Evolutionary conservation across 2,797 vertebrate genomes (phyloP).

Genomic region (Lutra lutra): DNA sequence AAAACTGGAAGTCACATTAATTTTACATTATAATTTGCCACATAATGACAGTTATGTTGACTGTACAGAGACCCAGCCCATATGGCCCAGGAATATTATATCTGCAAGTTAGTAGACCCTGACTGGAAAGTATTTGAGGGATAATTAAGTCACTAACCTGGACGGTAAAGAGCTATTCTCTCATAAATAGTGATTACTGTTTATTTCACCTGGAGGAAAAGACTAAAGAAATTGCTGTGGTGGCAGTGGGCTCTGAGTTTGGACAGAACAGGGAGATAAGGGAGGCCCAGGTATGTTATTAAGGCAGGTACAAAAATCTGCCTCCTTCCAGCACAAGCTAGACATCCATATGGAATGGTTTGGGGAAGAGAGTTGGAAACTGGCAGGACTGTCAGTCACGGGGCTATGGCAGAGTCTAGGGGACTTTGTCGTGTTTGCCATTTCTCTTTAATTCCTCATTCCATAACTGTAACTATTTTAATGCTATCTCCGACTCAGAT

Average conservation of each 20-base stretch:
- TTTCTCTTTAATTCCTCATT: not conserved
- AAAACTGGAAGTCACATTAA: conserved; percentile 46
- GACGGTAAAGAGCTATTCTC: not conserved
- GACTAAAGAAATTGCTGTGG: not conserved
- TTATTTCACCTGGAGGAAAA: not conserved
- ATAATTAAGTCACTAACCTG: not conserved
- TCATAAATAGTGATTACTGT: not conserved
- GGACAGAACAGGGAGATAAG: not conserved
- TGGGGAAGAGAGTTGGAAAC: not conserved
- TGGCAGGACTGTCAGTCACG: not conserved
- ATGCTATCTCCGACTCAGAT: not conserved
- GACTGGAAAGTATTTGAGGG: not conserved
- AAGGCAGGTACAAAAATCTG: not conserved
- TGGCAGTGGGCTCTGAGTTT: not conserved
- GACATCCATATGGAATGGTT: not conserved
- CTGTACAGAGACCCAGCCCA: not conserved
- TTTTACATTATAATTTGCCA: conserved; percentile 8
- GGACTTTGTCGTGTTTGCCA: not conserved
- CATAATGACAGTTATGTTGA: not conserved
- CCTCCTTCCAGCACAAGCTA: not conserved
- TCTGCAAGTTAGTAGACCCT: not conserved
- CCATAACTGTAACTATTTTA: not conserved
- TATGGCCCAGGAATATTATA: not conserved
- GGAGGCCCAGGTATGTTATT: not conserved
- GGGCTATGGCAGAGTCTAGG: not conserved